Percentiles rank a stretch among this genome's conserved stretches.
These are phyloP conservation scores for Daktulosphaira vitifoliae DNA, from an alignment of 1,140 invertebrate genomes.

Conservation along the genomic window DNA sequence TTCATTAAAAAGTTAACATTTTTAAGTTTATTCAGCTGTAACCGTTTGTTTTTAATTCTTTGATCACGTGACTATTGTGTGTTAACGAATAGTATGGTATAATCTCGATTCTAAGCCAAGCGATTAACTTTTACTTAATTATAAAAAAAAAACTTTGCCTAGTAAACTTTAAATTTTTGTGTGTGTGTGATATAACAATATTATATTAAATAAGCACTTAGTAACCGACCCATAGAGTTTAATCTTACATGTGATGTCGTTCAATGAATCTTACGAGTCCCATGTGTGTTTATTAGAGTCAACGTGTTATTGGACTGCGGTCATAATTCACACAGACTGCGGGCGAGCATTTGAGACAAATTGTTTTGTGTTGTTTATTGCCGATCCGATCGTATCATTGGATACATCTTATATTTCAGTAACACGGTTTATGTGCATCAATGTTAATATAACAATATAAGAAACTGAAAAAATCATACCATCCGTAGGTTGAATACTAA, in stretches of 20 bases:
- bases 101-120: too few species aligned
- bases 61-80: too few species aligned
- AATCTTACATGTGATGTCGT: neutral
- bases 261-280: slow-evolving; percentile 16
- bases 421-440: neutral
- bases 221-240: too few species aligned
- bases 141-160: too few species aligned
- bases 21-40: too few species aligned
- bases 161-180: too few species aligned
- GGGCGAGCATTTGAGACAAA: neutral
- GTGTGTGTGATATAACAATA: too few species aligned
- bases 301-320: slow-evolving; percentile 1
- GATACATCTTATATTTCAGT: neutral
- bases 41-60: too few species aligned
- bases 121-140: too few species aligned
- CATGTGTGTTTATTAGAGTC: slow-evolving; percentile 23
- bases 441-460: neutral
- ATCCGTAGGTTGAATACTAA: slow-evolving; percentile 26
- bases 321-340: neutral
- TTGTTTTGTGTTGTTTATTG: neutral
- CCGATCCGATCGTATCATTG: neutral
- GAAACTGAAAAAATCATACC: neutral
- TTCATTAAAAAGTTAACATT: too few species aligned
- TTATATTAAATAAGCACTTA: too few species aligned
- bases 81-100: too few species aligned